These are phyloP conservation scores for Microcebus griseorufus DNA, from an alignment of 2,113 vertebrate genomes.

Conservation along the genomic window DNA sequence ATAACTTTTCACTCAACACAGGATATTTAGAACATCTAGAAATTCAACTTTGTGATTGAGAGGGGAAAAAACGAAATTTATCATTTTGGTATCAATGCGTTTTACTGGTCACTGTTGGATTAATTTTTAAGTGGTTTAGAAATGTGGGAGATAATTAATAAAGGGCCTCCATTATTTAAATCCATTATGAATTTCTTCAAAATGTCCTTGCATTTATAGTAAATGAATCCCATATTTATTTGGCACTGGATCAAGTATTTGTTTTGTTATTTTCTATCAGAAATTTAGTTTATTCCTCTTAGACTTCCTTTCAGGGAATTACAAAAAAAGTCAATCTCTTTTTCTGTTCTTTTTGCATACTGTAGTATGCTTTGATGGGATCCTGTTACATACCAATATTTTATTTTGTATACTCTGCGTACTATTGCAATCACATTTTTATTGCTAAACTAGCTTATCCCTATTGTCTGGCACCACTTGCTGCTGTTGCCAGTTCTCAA, in stretches of 20 bases:
- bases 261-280: conserved; percentile 3
- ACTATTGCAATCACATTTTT: conserved; percentile 15
- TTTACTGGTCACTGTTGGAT: conserved; percentile 32
- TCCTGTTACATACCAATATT: background rate
- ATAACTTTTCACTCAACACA: background rate
- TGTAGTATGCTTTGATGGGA: background rate
- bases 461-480: conserved; percentile 45
- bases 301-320: background rate
- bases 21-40: background rate
- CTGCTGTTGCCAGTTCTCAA: conserved; percentile 41
- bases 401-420: background rate
- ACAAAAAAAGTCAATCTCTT: background rate
- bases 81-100: conserved; percentile 25
- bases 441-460: background rate
- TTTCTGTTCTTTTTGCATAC: conserved; percentile 26
- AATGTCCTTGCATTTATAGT: conserved; percentile 1
- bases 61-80: background rate
- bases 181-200: conserved; percentile 48
- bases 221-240: conserved; percentile 42
- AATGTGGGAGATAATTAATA: conserved; percentile 26
- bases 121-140: conserved; percentile 39
- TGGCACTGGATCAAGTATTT: conserved; percentile 1
- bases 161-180: conserved; percentile 44
- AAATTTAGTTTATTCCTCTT: conserved; percentile 37
- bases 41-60: background rate